These are phyloP conservation scores for Cetonia aurata DNA, from an alignment of 2,888 invertebrate species.

Conservation along the genomic window DNA sequence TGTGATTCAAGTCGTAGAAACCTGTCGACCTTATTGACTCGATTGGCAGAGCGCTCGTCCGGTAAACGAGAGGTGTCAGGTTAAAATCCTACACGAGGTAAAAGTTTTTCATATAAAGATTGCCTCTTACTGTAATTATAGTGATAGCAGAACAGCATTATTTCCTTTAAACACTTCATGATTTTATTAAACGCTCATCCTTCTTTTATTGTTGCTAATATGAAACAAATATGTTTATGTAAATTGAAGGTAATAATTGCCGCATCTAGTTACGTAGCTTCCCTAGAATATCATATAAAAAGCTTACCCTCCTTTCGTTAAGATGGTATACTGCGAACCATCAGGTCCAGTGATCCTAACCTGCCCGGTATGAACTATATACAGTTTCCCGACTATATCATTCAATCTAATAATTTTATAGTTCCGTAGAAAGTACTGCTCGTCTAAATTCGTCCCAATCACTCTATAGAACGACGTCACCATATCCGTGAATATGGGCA, in stretches of 20 bases:
- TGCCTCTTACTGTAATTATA: too few relatives aligned
- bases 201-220: too few relatives aligned
- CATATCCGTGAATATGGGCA: conserved; percentile 51
- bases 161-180: too few relatives aligned
- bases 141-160: too few relatives aligned
- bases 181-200: too few relatives aligned
- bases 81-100: too few relatives aligned
- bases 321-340: conserved; percentile 47
- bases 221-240: too few relatives aligned
- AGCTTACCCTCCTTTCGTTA: conserved; percentile 51
- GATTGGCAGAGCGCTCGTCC: too few relatives aligned
- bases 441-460: conserved; percentile 50
- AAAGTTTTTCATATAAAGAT: too few relatives aligned
- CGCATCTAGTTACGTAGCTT: background rate
- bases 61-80: too few relatives aligned
- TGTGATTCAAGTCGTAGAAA: too few relatives aligned
- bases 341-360: conserved; percentile 52
- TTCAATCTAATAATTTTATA: conserved; percentile 51
- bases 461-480: conserved; percentile 50
- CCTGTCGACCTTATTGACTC: too few relatives aligned
- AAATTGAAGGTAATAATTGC: conserved; percentile 12
- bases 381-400: conserved; percentile 52
- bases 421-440: conserved; percentile 50
- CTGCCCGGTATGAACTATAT: conserved; percentile 53
- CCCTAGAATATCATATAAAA: background rate